Conservation (phyloP, 2,888 invertebrate species). For the Tetanocera ferruginea region DNA sequence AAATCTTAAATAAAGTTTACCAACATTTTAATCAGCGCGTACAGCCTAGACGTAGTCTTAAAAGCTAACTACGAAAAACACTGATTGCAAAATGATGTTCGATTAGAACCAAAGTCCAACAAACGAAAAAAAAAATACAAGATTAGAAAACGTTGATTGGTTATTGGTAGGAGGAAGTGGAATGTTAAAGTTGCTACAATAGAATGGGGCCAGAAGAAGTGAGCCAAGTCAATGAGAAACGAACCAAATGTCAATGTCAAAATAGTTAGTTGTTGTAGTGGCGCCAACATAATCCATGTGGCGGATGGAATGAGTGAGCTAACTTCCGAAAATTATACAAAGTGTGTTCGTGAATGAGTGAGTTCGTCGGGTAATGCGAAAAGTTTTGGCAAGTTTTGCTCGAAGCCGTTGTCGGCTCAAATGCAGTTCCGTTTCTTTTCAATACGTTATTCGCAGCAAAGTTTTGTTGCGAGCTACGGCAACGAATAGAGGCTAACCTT, state of each 20-base stretch:
- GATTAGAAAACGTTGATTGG: not conserved
- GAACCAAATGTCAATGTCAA: constrained; percentile 52
- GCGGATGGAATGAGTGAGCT: too few species aligned
- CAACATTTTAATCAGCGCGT: too few species aligned
- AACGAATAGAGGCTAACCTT: constrained; percentile 12
- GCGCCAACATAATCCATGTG: too few species aligned
- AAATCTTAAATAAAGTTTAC: too few species aligned
- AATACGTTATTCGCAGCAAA: not conserved
- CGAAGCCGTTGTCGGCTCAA: not conserved
- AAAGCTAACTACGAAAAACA: not conserved
- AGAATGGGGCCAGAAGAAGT: not conserved
- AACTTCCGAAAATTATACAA: too few species aligned
- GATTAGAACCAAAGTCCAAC: constrained; percentile 40
- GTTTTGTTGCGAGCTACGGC: not conserved
- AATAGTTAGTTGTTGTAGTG: not conserved
- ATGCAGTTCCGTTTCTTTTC: constrained; percentile 13
- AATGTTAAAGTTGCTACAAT: not conserved
- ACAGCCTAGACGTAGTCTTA: too few species aligned
- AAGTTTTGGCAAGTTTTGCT: constrained; percentile 19
- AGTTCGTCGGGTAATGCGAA: constrained; percentile 23
- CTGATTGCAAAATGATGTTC: constrained; percentile 50
- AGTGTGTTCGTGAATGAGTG: too few species aligned
- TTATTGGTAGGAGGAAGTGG: not conserved
- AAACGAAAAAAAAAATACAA: not conserved
- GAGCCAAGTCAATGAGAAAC: constrained; percentile 49